These are phyloP conservation scores for Atrichornis clamosus DNA, from an alignment of 2,113 vertebrate genomes.

Conservation along the genomic window DNA sequence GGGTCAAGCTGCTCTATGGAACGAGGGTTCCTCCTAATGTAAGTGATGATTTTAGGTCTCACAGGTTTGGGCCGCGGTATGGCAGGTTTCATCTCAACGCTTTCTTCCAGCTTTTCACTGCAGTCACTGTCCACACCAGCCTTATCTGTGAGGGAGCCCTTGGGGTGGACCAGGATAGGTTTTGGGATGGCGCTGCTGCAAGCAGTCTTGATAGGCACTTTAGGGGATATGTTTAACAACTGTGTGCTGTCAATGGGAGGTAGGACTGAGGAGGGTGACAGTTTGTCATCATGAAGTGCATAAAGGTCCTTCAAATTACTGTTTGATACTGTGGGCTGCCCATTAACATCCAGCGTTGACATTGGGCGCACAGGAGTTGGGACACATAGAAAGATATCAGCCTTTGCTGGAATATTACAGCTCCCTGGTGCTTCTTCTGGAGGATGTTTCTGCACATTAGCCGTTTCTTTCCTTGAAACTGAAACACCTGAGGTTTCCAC, in stretches of 20 bases:
- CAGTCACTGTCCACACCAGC: conserved; percentile 40
- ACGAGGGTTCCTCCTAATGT: conserved; percentile 85
- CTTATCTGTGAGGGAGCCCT: conserved; percentile 56
- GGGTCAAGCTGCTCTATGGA: conserved; percentile 71
- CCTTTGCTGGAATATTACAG: background rate
- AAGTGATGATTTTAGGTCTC: conserved; percentile 96
- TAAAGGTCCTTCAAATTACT: conserved; percentile 58
- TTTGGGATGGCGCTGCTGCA: conserved; percentile 84
- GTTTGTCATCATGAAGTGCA: conserved; percentile 21
- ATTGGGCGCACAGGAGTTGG: background rate
- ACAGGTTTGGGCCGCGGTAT: conserved; percentile 86
- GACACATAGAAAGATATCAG: conserved; percentile 9
- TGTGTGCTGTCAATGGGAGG: conserved; percentile 65
- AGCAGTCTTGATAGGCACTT: conserved; percentile 77
- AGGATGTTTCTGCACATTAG: conserved; percentile 17
- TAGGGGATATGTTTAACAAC: conserved; percentile 68
- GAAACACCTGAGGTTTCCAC: background rate
- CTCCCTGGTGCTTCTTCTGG: conserved; percentile 30
- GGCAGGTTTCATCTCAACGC: conserved; percentile 70
- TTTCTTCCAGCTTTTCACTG: conserved; percentile 74
- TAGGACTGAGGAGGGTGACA: conserved; percentile 40
- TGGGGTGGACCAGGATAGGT: conserved; percentile 73
- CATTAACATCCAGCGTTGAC: background rate
- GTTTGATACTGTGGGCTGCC: conserved; percentile 6
- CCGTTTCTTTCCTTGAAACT: conserved; percentile 8